phyloP scores from a whole-genome alignment of 2,797 vertebrate genomes.

The Pelodytes ibericus region DNA sequence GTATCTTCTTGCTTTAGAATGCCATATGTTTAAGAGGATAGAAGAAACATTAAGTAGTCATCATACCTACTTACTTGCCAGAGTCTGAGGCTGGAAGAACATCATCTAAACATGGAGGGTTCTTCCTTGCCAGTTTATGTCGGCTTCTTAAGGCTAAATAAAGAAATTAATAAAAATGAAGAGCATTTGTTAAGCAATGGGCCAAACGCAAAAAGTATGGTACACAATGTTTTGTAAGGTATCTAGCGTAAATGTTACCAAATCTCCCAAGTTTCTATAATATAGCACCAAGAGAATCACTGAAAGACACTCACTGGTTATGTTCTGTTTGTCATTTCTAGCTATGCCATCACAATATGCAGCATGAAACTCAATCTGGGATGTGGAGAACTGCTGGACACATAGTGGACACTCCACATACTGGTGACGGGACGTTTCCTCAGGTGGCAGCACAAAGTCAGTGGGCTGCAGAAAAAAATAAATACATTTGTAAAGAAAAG shows the following conservation, averaged over 20 bases:
- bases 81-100: conserved; percentile 44
- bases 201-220: too few relatives aligned
- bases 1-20: too few relatives aligned
- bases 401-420: conserved; percentile 85
- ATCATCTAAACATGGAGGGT: conserved; percentile 56
- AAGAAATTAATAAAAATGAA: too few relatives aligned
- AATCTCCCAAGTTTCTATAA: too few relatives aligned
- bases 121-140: conserved; percentile 67
- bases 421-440: not conserved
- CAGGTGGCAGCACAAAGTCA: not conserved
- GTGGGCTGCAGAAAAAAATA: too few relatives aligned
- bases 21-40: not conserved
- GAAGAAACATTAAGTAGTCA: conserved; percentile 32
- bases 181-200: too few relatives aligned
- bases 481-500: too few relatives aligned
- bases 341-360: conserved; percentile 83
- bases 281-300: not conserved
- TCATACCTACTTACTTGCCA: conserved; percentile 77
- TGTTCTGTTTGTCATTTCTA: conserved; percentile 55
- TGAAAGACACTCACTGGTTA: conserved; percentile 58
- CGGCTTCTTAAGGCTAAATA: conserved; percentile 66
- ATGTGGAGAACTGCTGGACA: conserved; percentile 73
- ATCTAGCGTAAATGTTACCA: too few relatives aligned
- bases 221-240: too few relatives aligned
- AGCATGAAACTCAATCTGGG: conserved; percentile 84